phyloP scores from a whole-genome alignment of 2,888 invertebrate genomes.

The Trichacis sp. region DNA sequence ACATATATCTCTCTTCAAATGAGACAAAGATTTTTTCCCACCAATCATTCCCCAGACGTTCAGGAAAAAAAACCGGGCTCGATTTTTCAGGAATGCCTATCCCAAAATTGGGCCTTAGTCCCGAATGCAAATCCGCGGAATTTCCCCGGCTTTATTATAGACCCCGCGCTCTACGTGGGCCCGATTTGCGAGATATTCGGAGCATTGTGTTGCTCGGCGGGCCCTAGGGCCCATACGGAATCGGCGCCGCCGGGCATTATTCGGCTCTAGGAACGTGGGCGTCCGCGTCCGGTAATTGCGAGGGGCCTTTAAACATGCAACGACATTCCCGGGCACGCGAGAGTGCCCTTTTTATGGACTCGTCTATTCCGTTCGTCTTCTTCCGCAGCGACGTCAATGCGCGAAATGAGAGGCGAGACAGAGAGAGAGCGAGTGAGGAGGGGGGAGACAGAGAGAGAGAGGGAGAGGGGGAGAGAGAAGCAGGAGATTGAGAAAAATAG shows the following conservation, averaged over 20 bases:
- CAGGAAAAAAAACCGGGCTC: too few relatives aligned
- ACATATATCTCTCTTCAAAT: too few relatives aligned
- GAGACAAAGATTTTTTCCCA: too few relatives aligned
- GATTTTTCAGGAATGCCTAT: too few relatives aligned
- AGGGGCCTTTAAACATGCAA: conserved; percentile 59
- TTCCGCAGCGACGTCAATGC: conserved; percentile 30
- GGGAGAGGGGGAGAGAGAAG: conserved; percentile 8
- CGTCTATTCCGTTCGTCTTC: conserved; percentile 12
- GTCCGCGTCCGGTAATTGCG: conserved; percentile 55
- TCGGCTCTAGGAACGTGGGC: conserved; percentile 50
- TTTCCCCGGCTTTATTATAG: conserved; percentile 34
- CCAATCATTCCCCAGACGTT: too few relatives aligned
- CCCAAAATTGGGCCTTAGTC: too few relatives aligned
- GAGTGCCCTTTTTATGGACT: conserved; percentile 25
- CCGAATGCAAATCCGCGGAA: too few relatives aligned
- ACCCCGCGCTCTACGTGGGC: conserved; percentile 37
- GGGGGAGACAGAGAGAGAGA: conserved; percentile 10
- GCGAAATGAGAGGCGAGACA: conserved; percentile 22
- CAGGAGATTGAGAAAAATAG: conserved; percentile 23
- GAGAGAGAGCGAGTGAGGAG: conserved; percentile 9
- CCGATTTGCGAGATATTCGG: conserved; percentile 65
- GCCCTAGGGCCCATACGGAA: conserved; percentile 15
- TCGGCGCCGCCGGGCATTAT: too few relatives aligned
- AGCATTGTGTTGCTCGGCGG: conserved; percentile 55
- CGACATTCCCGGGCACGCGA: conserved; percentile 61